Evolutionary conservation across 92 coral and sea anemone genomes (phyloP).

Genomic region (Blastomussa wellsi): DNA sequence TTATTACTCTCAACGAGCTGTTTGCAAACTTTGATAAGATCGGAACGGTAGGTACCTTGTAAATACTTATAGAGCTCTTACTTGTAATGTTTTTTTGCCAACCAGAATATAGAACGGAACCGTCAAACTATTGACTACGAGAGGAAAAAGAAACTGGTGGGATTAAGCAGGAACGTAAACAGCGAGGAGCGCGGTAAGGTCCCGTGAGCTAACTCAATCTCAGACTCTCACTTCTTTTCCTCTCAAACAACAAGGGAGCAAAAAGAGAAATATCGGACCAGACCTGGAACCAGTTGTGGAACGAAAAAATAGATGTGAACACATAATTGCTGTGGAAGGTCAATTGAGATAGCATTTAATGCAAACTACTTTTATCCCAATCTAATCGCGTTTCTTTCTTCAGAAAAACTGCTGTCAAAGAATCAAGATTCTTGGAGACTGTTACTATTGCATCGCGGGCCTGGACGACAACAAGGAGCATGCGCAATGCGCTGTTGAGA

Average conservation of each 20-base stretch:
- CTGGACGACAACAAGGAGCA: slow-evolving; percentile 77
- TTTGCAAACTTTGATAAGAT: slow-evolving; percentile 95
- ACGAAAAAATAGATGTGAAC: too few relatives aligned
- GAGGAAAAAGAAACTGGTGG: too few relatives aligned
- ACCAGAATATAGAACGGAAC: too few relatives aligned
- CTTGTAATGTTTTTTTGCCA: not conserved
- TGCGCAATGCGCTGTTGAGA: slow-evolving; percentile 86
- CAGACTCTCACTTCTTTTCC: too few relatives aligned
- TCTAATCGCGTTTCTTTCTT: not conserved
- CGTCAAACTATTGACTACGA: too few relatives aligned
- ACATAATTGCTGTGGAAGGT: too few relatives aligned
- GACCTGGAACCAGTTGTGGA: too few relatives aligned
- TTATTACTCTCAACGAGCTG: slow-evolving; percentile 84
- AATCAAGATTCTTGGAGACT: slow-evolving; percentile 96
- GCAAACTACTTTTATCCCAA: not conserved
- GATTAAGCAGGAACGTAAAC: too few relatives aligned
- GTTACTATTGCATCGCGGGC: slow-evolving; percentile 98
- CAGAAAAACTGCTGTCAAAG: slow-evolving; percentile 94
- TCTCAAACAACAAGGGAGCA: too few relatives aligned
- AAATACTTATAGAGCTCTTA: not conserved
- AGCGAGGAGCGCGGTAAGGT: too few relatives aligned
- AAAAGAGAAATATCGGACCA: too few relatives aligned
- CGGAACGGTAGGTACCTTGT: slow-evolving; percentile 71
- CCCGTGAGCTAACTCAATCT: too few relatives aligned
- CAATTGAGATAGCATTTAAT: not conserved